Evolutionary conservation across 2,888 invertebrate genomes (phyloP).

Genomic region (Dryobota labecula): DNA sequence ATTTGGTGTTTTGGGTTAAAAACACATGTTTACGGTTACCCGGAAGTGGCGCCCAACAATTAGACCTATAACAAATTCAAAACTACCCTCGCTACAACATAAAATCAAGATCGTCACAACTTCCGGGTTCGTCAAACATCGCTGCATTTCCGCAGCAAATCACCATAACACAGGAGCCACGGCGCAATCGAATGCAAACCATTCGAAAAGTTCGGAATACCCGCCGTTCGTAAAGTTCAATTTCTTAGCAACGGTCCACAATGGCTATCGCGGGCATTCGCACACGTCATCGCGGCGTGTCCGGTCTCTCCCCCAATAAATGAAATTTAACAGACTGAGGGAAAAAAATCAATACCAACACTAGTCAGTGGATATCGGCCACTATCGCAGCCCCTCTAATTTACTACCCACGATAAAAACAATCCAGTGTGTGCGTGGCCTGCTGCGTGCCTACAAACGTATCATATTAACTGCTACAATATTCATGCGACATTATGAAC

Average conservation of each 20-base stretch:
- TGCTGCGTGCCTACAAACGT: conserved; percentile 61
- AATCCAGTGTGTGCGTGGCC: conserved; percentile 79
- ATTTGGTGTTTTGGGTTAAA: not conserved
- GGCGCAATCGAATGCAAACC: conserved; percentile 51
- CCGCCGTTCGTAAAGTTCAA: conserved; percentile 55
- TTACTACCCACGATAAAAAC: conserved; percentile 88
- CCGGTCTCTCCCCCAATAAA: conserved; percentile 89
- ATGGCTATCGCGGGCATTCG: conserved; percentile 62
- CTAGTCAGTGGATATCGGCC: conserved; percentile 82
- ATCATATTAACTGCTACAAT: conserved; percentile 79
- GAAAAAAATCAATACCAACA: conserved; percentile 90
- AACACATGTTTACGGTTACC: conserved; percentile 16
- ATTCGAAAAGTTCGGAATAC: conserved; percentile 38
- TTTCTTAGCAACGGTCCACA: conserved; percentile 65
- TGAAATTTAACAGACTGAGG: conserved; percentile 91
- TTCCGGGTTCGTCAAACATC: conserved; percentile 58
- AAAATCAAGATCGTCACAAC: conserved; percentile 31
- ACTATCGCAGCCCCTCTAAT: conserved; percentile 88
- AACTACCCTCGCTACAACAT: conserved; percentile 57
- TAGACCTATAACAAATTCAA: conserved; percentile 33
- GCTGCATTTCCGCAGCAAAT: conserved; percentile 39
- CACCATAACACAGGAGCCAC: conserved; percentile 28
- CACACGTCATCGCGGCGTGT: conserved; percentile 79
- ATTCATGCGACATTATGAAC: conserved; percentile 83
- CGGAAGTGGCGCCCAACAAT: conserved; percentile 49